Evolutionary conservation across 2,113 vertebrate genomes (phyloP), one percentile per base, ranked within the genome.

Genomic region (Chlorodrepanis virens): DNA sequence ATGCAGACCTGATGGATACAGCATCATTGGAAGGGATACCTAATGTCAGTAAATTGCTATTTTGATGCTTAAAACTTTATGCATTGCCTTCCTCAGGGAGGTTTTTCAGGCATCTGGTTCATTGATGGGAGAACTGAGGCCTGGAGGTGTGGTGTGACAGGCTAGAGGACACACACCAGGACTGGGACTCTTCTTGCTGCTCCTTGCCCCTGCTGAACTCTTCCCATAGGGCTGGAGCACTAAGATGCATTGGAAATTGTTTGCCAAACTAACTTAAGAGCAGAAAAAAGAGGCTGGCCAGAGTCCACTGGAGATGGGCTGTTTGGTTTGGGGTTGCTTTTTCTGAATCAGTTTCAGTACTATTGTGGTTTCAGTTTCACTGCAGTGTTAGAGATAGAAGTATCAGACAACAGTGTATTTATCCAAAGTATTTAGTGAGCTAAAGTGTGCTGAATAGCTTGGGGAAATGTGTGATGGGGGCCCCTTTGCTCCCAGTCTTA

Each of bases 111-210:
- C 11, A 27, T 49, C 10, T 63, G 14, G 9, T 72, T 83, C 56
- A 14, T 31, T 47, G 35, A 29, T 68, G 53, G 35, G 21, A 49
- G 61, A 87, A 12, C 61, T 49, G 94, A 87, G 87, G 47, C 40
- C 27, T 2, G 3, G 63, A 78, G n/a, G 12, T 35, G 21, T 2
- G 0, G 7, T 67, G n/a, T 78, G 64, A 37, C 5, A 0, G 7
- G 18, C 33, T 19, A 25, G 47, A 63, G 75, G 82, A 23, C 22
- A 28, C 37, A 14, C 14, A 21, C 5, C 6, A 45, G 28, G 24
- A 11, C 27, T 72, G 15, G 9, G 23, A 35, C 22, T 63, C 24
- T 11, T 35, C 40, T 68, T 74, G 56, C 69, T 75, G 28, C 69
- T 78, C 19, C 20, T 63, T 67, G n/a, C 8, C 25, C 6, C 17